Percentiles rank a stretch among this genome's conserved stretches.
Conservation (phyloP, 2,888 invertebrate genomes). For the Ceramica pisi region DNA sequence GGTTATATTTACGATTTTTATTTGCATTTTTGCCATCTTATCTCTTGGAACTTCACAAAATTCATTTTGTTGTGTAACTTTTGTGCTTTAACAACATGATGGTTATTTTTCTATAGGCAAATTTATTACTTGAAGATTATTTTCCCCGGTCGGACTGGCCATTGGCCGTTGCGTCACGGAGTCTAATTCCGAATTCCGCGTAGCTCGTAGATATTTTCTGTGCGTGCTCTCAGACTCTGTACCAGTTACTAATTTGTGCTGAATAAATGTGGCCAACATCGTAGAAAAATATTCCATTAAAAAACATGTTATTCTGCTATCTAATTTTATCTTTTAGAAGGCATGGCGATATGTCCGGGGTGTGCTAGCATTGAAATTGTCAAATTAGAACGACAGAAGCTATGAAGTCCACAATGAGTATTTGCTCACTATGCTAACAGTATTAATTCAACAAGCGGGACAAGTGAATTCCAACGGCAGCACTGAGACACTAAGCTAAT, state of each 20-base stretch:
- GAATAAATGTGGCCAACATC: slow-evolving; percentile 52
- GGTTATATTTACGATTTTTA: background rate
- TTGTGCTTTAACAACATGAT: background rate
- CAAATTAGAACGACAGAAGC: slow-evolving; percentile 32
- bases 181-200: slow-evolving; percentile 60
- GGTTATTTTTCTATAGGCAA: slow-evolving; percentile 21
- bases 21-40: background rate
- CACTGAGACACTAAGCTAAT: slow-evolving; percentile 50
- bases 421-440: slow-evolving; percentile 38
- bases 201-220: slow-evolving; percentile 62
- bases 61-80: background rate
- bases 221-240: slow-evolving; percentile 53
- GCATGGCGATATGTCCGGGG: background rate
- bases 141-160: slow-evolving; percentile 12
- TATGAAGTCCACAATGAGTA: slow-evolving; percentile 39
- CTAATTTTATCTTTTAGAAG: slow-evolving; percentile 26
- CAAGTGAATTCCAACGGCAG: slow-evolving; percentile 53
- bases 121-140: slow-evolving; percentile 45
- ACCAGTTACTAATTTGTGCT: slow-evolving; percentile 49
- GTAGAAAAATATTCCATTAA: slow-evolving; percentile 51
- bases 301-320: slow-evolving; percentile 49
- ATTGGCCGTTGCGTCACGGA: slow-evolving; percentile 40
- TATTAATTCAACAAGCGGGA: slow-evolving; percentile 56
- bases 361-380: slow-evolving; percentile 7
- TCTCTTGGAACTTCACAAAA: background rate